Conservation (phyloP, 2,113 vertebrate genomes). For the Recurvirostra avosetta region DNA sequence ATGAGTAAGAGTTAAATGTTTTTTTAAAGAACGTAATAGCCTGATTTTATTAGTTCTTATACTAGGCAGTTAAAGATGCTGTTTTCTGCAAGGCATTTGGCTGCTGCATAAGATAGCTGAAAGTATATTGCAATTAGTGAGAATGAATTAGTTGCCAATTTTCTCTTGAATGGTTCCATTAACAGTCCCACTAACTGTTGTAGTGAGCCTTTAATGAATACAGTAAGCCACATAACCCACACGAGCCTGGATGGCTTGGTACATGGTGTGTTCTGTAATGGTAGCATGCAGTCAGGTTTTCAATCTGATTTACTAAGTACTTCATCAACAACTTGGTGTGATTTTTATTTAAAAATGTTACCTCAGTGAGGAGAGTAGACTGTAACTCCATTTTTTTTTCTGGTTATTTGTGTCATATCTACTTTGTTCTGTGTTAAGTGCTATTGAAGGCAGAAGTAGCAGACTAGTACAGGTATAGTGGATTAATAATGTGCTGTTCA, state of each 20-base stretch:
- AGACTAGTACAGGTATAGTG: not conserved
- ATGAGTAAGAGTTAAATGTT: not conserved
- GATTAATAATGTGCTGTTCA: not conserved
- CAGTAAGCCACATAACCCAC: not conserved
- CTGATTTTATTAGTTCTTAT: not conserved
- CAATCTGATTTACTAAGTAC: not conserved
- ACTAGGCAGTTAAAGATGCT: not conserved
- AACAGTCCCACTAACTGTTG: not conserved
- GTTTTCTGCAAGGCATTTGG: not conserved
- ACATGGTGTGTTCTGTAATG: not conserved
- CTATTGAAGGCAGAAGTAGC: not conserved
- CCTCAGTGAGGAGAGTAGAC: not conserved
- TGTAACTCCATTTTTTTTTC: not conserved
- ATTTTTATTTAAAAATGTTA: not conserved
- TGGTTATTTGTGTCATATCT: not conserved
- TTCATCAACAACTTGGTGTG: not conserved
- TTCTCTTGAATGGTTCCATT: not conserved
- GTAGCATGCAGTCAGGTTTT: not conserved
- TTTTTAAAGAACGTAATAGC: not conserved
- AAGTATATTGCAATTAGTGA: conserved; percentile 14
- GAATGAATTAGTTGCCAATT: conserved; percentile 25
- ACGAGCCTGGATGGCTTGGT: not conserved
- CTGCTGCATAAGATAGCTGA: not conserved
- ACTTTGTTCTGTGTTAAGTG: not conserved
- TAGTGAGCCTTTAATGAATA: conserved; percentile 20